Evolutionary conservation across 2,797 vertebrate species (phyloP), one percentile per base, ranked within the genome.

Genomic region (Agapornis canus): DNA sequence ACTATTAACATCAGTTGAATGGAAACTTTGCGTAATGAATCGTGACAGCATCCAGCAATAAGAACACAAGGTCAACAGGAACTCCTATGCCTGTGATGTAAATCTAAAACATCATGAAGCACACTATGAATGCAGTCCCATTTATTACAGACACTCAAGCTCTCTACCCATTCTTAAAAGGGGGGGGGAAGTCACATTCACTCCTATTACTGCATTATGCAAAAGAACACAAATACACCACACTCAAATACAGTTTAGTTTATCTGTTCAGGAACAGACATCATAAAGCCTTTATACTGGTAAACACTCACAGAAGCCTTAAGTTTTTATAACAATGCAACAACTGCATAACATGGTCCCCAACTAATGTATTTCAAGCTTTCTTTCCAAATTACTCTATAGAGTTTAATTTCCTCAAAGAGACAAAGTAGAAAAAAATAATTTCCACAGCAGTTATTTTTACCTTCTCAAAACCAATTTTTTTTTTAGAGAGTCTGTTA

Each of bases 281-380:
- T 32, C n/a, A 59, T 2, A 6, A 3, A 76, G 64, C 25, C 52
- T 70, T 77, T 25, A 59, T 18, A 48, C 1, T 43, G 11, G 59
- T 82, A 96, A 95, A 92, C 94, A 90, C 64, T 91, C 85, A 88
- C 0, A 73, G 40, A 70, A 72, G 40, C 13, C 8, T 15, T 20
- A 63, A 76, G 27, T 21, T 40, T 47, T 68, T 51, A 8, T 13
- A 92, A 65, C 21, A 54, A 75, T 16, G 13, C 9, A 79, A 49
- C 7, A 64, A 90, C 8, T 90, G 47, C 75, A 6, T 18, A 80
- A 82, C 45, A 61, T 1, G 0, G 35, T 52, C 43, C 29, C 87
- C 52, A 60, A 43, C 40, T 45, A 49, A 4, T 7, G 8, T 32
- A 84, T 40, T 89, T 65, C 27, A 17, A 6, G 4, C 21, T 70